These are phyloP conservation scores for Microtus obscurus DNA, from an alignment of 2,797 vertebrate genomes.

Conservation along the genomic window DNA sequence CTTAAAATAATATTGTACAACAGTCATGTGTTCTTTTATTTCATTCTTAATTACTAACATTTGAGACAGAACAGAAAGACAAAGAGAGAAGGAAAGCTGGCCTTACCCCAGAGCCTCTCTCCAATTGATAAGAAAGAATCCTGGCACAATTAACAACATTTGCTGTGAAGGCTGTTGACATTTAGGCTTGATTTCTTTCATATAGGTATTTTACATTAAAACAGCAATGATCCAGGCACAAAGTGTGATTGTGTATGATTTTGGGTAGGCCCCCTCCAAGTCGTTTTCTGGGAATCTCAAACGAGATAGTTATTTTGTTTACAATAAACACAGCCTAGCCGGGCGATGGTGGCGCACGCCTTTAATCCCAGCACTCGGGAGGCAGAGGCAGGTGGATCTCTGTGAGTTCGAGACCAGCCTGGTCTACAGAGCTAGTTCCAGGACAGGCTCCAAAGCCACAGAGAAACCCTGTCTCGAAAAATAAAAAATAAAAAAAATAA, in stretches of 20 bases:
- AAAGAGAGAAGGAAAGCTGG: background rate
- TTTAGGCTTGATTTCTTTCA: background rate
- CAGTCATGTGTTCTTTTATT: background rate
- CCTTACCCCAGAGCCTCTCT: background rate
- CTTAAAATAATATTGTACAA: too few relatives aligned
- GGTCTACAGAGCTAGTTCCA: too few relatives aligned
- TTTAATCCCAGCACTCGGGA: too few relatives aligned
- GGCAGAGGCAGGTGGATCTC: too few relatives aligned
- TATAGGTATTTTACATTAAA: background rate
- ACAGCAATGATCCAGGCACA: background rate
- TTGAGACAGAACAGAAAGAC: background rate
- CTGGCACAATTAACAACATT: background rate
- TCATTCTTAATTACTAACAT: background rate
- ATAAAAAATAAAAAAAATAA: too few relatives aligned
- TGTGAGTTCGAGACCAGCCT: too few relatives aligned
- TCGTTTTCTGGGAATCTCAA: background rate
- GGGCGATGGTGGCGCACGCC: too few relatives aligned
- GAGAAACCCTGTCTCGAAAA: too few relatives aligned
- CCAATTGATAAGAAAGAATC: background rate
- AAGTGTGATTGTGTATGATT: background rate
- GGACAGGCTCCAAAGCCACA: too few relatives aligned
- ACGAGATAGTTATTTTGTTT: background rate
- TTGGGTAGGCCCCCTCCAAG: background rate
- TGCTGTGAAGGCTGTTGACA: background rate
- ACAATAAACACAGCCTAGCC: background rate